Evolutionary conservation across 2,113 vertebrate species (phyloP).

Genomic region (Saiga tatarica): DNA sequence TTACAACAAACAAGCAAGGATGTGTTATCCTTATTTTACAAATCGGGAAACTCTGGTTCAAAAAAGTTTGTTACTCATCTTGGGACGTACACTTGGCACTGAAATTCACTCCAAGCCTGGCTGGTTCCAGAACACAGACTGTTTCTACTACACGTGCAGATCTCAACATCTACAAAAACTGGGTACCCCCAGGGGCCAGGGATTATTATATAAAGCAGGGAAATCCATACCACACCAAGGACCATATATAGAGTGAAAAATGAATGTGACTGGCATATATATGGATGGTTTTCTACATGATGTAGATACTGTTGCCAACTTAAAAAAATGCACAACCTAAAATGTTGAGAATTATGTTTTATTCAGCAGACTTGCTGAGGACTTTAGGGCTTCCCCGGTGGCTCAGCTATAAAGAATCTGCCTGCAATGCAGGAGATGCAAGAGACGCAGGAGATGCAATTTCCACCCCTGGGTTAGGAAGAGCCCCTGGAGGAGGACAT

Average conservation of each 20-base stretch:
- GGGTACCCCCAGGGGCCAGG: not conserved
- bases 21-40: not conserved
- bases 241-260: not conserved
- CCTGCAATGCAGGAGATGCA: not conserved
- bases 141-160: not conserved
- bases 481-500: not conserved
- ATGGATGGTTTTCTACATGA: not conserved
- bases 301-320: not conserved
- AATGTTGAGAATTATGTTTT: not conserved
- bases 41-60: not conserved
- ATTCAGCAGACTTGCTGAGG: not conserved
- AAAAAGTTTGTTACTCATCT: not conserved
- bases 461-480: not conserved
- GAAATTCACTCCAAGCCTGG: not conserved
- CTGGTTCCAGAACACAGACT: not conserved
- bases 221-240: not conserved
- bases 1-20: not conserved
- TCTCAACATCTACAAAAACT: not conserved
- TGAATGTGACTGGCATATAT: not conserved
- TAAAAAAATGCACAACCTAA: not conserved
- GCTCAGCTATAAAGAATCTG: not conserved
- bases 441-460: not conserved
- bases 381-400: not conserved
- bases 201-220: not conserved
- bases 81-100: not conserved